These are phyloP conservation scores for Lophura nycthemera DNA, from an alignment of 2,113 vertebrate species.

Conservation along the genomic window DNA sequence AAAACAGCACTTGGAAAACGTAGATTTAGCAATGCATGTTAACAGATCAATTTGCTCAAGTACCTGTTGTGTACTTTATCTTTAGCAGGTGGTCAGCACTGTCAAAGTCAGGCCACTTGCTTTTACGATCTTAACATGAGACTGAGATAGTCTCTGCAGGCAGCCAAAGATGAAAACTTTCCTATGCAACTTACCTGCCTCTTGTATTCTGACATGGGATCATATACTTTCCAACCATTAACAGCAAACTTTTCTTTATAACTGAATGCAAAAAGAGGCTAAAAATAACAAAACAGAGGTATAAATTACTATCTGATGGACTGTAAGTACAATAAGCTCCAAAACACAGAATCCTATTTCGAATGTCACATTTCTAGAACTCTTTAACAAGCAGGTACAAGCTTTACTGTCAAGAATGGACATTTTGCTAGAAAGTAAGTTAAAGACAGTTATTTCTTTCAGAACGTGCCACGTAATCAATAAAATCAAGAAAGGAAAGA, in stretches of 20 bases:
- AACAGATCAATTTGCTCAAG: background rate
- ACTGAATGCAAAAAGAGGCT: conserved; percentile 92
- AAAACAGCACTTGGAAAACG: background rate
- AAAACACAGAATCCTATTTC: background rate
- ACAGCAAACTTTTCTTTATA: conserved; percentile 92
- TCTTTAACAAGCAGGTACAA: background rate
- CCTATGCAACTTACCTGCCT: conserved; percentile 84
- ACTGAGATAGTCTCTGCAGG: background rate
- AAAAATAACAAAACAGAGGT: conserved; percentile 40
- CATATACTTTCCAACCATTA: conserved; percentile 97
- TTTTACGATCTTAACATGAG: background rate
- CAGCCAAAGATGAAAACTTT: background rate
- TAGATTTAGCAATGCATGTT: background rate
- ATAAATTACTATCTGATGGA: background rate
- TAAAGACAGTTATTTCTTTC: background rate
- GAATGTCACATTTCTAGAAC: background rate
- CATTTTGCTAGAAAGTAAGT: background rate
- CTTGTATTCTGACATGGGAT: conserved; percentile 90
- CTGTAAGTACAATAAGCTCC: background rate
- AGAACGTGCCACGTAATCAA: background rate
- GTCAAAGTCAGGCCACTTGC: background rate
- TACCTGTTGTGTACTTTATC: background rate
- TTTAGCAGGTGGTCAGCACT: background rate
- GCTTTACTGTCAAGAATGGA: background rate
- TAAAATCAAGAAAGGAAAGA: background rate